phyloP scores from a whole-genome alignment of 2,113 vertebrate genomes.

The Uropsilus gracilis region DNA sequence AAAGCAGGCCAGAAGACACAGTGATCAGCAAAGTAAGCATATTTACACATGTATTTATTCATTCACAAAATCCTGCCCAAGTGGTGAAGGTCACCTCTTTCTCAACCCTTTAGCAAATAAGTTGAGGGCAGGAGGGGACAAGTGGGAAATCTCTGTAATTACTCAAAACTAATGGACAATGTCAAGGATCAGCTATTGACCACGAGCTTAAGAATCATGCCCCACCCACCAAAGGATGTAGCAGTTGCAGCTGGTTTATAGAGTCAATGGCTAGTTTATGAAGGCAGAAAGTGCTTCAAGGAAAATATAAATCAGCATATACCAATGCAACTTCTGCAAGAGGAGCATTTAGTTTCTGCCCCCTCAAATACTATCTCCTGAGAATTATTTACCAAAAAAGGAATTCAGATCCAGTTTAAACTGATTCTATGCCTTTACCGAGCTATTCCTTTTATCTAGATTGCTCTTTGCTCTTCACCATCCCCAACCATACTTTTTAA shows the following conservation, averaged over 20 bases:
- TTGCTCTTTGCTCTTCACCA: background rate
- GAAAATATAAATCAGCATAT: background rate
- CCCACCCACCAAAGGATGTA: no score
- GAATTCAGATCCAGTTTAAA: background rate
- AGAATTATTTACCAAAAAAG: background rate
- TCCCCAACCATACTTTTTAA: background rate
- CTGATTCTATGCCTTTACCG: background rate
- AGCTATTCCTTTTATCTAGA: background rate
- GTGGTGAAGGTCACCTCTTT: background rate
- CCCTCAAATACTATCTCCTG: background rate
- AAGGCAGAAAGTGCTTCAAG: background rate
- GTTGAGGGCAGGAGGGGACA: background rate
- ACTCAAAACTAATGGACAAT: background rate
- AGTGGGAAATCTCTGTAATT: no score
- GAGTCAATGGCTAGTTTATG: background rate
- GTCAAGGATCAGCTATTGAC: background rate
- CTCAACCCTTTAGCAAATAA: background rate
- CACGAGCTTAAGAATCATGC: background rate
- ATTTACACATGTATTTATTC: background rate
- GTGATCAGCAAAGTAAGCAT: background rate
- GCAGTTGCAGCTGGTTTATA: background rate
- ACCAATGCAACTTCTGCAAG: background rate
- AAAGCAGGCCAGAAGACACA: background rate
- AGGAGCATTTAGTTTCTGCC: background rate
- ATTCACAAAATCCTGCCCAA: background rate